phyloP scores from a whole-genome alignment of 1,140 invertebrate genomes.

The Drosophila novamexicana region DNA sequence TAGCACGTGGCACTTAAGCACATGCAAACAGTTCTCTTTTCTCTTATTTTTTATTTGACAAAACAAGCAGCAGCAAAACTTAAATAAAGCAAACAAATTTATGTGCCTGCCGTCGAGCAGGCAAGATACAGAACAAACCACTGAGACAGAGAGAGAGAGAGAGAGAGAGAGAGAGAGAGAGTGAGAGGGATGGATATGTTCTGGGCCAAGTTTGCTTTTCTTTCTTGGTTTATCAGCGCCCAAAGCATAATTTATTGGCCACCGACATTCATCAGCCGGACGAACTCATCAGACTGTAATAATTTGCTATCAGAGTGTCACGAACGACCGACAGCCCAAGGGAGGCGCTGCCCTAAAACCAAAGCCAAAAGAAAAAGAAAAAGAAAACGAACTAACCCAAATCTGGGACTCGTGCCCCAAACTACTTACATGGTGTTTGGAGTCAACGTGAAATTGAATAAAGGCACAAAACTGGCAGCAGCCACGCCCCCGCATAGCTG shows the following conservation, averaged over 20 bases:
- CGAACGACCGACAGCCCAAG: constrained; percentile 45
- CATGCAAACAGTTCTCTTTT: constrained; percentile 13
- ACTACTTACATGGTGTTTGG: constrained; percentile 32
- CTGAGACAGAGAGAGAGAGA: not conserved
- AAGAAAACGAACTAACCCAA: not conserved
- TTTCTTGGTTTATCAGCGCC: constrained; percentile 42
- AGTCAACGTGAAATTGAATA: constrained; percentile 79
- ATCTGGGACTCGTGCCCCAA: not conserved
- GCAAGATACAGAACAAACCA: not conserved
- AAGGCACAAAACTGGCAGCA: constrained; percentile 57
- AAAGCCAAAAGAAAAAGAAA: not conserved
- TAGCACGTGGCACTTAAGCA: constrained; percentile 27
- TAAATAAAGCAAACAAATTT: constrained; percentile 81
- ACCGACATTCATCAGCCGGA: constrained; percentile 75
- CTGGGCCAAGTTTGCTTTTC: constrained; percentile 21
- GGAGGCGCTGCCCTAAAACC: not conserved
- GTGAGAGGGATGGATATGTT: not conserved
- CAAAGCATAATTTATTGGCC: constrained; percentile 75
- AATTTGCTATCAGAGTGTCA: constrained; percentile 80
- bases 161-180: not conserved
- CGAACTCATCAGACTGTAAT: constrained; percentile 81
- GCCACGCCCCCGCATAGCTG: not conserved
- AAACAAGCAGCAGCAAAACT: constrained; percentile 60
- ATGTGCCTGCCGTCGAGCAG: constrained; percentile 46
- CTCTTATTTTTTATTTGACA: constrained; percentile 46